Conservation (phyloP, 1,140 invertebrate species). For the Chrysopa pallens region DNA sequence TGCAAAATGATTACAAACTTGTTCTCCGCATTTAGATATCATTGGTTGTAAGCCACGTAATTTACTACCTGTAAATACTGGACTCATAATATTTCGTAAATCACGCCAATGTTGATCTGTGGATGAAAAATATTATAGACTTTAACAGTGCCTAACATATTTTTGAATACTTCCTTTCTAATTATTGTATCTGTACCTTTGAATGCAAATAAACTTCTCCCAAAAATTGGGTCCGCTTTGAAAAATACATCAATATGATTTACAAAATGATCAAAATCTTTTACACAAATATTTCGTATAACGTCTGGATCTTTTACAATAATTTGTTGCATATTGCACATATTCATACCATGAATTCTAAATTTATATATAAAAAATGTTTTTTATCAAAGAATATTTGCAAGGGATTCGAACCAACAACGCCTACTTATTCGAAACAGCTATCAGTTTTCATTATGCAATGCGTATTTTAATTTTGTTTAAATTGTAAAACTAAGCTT, state of each 20-base stretch:
- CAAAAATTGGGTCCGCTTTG: slow-evolving; percentile 28
- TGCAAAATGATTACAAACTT: slow-evolving; percentile 10
- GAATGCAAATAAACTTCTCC: slow-evolving; percentile 27
- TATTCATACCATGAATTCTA: no score
- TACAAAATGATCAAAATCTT: slow-evolving; percentile 43
- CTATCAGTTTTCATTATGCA: no score
- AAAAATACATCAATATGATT: slow-evolving; percentile 25
- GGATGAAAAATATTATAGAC: no score
- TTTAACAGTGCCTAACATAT: no score
- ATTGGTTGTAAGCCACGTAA: slow-evolving; percentile 28
- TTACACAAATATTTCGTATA: slow-evolving; percentile 36
- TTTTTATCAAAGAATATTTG: no score
- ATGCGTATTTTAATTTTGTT: no score
- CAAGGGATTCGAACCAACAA: no score
- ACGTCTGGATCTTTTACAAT: slow-evolving; percentile 36
- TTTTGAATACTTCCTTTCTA: no score
- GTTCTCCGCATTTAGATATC: slow-evolving; percentile 19
- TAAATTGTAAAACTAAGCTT: no score
- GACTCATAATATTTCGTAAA: slow-evolving; percentile 30
- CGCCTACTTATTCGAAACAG: no score
- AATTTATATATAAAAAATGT: no score
- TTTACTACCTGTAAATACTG: slow-evolving; percentile 33
- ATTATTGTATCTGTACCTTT: no score
- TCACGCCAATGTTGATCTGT: slow-evolving; percentile 29
- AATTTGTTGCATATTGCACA: slow-evolving; percentile 20